These are phyloP conservation scores for Lepidotrigona ventralis DNA, from an alignment of 1,140 invertebrate species.

Conservation along the genomic window DNA sequence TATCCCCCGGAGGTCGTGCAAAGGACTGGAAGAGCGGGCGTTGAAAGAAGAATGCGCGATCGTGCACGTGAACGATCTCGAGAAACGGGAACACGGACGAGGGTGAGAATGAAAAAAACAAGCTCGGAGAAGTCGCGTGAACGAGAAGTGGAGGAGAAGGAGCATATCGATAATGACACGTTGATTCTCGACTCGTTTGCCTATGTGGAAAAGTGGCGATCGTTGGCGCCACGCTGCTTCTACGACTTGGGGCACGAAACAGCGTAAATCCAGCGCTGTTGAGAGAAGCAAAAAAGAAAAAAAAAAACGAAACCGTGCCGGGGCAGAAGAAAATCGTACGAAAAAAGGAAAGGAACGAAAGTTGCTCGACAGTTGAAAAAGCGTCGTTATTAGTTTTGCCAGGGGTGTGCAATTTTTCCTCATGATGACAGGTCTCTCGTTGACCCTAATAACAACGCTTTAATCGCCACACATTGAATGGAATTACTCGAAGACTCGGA, in stretches of 20 bases:
- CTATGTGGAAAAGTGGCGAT: slow-evolving; percentile 56
- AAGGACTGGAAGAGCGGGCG: neutral
- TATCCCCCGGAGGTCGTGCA: neutral
- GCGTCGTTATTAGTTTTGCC: neutral
- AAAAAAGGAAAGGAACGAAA: too few species aligned
- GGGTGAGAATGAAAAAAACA: slow-evolving; percentile 25
- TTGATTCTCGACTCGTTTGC: slow-evolving; percentile 58
- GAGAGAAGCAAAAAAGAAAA: neutral
- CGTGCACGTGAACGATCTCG: slow-evolving; percentile 44
- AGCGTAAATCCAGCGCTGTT: neutral
- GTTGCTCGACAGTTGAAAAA: slow-evolving; percentile 1
- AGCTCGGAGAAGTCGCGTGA: slow-evolving; percentile 24
- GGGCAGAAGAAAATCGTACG: neutral
- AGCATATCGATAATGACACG: slow-evolving; percentile 56
- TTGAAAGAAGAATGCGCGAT: slow-evolving; percentile 12
- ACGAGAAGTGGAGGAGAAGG: neutral
- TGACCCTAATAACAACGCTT: neutral
- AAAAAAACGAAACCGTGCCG: too few species aligned
- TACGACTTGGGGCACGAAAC: slow-evolving; percentile 8
- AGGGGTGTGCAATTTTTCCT: neutral
- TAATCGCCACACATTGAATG: neutral
- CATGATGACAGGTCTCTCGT: neutral
- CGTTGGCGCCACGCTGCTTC: neutral
- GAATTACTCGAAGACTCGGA: neutral
- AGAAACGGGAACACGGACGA: slow-evolving; percentile 1